These are phyloP conservation scores for Hermetia illucens DNA, from an alignment of 1,140 invertebrate genomes.

Conservation along the genomic window DNA sequence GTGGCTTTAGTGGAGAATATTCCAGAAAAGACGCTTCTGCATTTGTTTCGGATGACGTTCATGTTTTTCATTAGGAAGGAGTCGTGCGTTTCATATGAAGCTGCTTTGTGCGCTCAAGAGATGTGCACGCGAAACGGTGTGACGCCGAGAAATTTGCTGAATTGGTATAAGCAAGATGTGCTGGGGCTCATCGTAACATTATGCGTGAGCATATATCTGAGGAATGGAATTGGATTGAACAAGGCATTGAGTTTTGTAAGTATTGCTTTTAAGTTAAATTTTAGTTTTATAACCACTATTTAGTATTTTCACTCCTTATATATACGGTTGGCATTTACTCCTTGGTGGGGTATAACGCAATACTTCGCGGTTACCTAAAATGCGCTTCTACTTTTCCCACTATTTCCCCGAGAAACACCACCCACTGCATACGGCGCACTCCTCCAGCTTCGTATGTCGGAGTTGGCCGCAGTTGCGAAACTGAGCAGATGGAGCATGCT, in stretches of 20 bases:
- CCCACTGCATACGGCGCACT: no score
- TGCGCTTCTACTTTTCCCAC: background rate
- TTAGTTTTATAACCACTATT: background rate
- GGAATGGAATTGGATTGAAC: constrained; percentile 33
- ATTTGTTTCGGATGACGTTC: constrained; percentile 41
- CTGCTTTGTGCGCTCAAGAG: constrained; percentile 40
- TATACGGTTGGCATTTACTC: constrained; percentile 8
- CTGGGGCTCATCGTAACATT: constrained; percentile 42
- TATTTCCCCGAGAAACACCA: no score
- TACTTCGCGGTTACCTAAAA: background rate
- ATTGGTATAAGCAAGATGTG: constrained; percentile 49
- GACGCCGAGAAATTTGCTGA: constrained; percentile 45
- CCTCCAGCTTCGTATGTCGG: no score
- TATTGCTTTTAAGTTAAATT: constrained; percentile 9
- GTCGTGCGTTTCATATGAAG: constrained; percentile 43
- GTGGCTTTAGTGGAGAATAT: constrained; percentile 29
- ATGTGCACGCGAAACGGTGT: constrained; percentile 40
- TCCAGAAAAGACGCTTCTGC: constrained; percentile 35
- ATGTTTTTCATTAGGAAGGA: constrained; percentile 48
- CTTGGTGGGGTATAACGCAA: background rate
- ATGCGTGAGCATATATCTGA: constrained; percentile 39
- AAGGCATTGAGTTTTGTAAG: constrained; percentile 30
- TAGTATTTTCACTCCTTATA: background rate
- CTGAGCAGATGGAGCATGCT: no score
- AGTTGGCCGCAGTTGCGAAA: no score